Evolutionary conservation across 2,113 vertebrate genomes (phyloP).

Genomic region (Athene cunicularia): DNA sequence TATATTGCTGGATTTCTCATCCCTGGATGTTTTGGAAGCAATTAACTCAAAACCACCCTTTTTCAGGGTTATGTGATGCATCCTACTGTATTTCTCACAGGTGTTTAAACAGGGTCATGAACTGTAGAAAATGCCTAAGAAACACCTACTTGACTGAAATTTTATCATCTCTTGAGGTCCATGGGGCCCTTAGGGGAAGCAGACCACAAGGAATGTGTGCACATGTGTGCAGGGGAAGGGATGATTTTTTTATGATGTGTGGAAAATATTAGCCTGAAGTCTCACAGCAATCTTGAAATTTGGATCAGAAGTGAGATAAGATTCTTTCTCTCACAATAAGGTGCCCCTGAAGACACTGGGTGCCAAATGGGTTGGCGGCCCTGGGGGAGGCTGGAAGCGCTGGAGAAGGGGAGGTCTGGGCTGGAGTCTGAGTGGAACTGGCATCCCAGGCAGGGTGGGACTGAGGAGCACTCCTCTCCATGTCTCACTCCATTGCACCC

Average conservation of each 20-base stretch:
- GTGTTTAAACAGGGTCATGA: not conserved
- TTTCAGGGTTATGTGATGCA: not conserved
- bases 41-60: not conserved
- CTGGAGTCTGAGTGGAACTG: not conserved
- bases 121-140: not conserved
- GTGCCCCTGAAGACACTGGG: not conserved
- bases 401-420: not conserved
- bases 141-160: not conserved
- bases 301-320: not conserved
- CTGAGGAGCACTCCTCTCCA: accelerated
- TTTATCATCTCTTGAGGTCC: not conserved
- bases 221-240: not conserved
- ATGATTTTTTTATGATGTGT: not conserved
- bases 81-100: not conserved
- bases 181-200: not conserved
- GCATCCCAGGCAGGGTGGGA: not conserved
- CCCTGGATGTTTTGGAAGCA: not conserved
- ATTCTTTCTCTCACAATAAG: not conserved
- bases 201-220: not conserved
- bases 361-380: not conserved
- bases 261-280: not conserved
- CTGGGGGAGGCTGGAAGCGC: not conserved
- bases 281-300: not conserved
- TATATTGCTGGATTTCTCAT: not conserved
- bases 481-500: not conserved